Base-by-base conservation (phyloP, 2,797 vertebrate genomes). In the Onychomys torridus region DNA sequence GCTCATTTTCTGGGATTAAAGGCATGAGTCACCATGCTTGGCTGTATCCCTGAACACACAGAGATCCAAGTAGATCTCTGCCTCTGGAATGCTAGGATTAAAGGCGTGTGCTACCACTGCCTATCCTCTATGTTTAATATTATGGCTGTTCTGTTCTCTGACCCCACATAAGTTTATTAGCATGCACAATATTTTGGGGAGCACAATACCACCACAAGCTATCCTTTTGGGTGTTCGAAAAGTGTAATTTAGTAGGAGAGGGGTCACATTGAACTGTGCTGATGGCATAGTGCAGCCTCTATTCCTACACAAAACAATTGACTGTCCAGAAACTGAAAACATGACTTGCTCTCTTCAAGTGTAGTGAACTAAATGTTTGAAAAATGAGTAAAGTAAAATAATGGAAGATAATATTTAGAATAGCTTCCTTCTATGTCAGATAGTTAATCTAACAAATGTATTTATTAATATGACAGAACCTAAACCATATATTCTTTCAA, bases 351-450 rank as follows among this genome's bases (percentile, higher is more conserved):
- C 17, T 77, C 46, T 73, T 96, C 67, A 90, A 77, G 61, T 46
- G 61, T 73, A 82, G 93, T 2, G 34, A 37, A 90, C 43, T 82
- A 94, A 90, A 93, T 75, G 85, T 84, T 89, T 95, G 43, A 79
- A 95, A 97, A 97, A 90, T 25, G 34, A 27, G 67, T 87, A 89
- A 90, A 91, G n/a, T 78, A 89, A 86, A 92, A 91, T 65, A 40
- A 82, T 6, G 40, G 65, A 89, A 63, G 71, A 92, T 57, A 90
- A 79, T 27, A 76, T 49, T 95, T 55, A 95, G 94, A 94, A 93
- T 79, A 89, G n/a, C 57, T 85, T 91, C 87, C 71, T 32, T 93
- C 25, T 46, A 84, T 52, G 86, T 89, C 40, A 95, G 46, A 95
- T 14, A 93, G 46, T 10, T 86, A 85, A 88, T 49, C 88, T 78